Percentiles rank a stretch among this genome's conserved stretches.
phyloP scores from a whole-genome alignment of 2,113 vertebrate species.

The Saguinus midas region DNA sequence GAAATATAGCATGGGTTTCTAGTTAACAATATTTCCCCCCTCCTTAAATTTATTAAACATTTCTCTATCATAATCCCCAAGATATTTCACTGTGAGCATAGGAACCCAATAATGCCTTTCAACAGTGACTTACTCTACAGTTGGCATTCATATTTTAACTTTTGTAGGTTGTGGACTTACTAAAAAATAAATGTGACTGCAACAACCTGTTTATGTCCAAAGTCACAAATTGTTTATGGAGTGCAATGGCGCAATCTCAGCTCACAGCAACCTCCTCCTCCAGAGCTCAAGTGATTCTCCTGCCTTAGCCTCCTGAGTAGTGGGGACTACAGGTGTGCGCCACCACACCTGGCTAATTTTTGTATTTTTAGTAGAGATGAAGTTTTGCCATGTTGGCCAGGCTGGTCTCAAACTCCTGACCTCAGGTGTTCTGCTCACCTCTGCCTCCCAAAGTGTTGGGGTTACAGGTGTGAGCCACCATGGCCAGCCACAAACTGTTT shows the following conservation, averaged over 20 bases:
- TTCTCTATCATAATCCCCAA: constrained; percentile 66
- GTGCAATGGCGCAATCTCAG: too few relatives aligned
- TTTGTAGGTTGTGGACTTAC: constrained; percentile 47
- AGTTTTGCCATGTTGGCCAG: too few relatives aligned
- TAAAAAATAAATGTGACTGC: constrained; percentile 65
- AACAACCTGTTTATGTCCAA: background rate
- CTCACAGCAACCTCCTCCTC: too few relatives aligned
- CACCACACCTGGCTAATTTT: too few relatives aligned
- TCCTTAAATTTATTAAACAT: constrained; percentile 74
- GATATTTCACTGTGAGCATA: constrained; percentile 34
- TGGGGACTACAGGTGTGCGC: too few relatives aligned
- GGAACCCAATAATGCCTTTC: constrained; percentile 49
- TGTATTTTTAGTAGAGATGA: too few relatives aligned
- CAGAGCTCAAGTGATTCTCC: too few relatives aligned
- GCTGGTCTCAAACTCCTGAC: too few relatives aligned
- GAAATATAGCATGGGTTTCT: constrained; percentile 75
- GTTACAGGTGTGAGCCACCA: too few relatives aligned
- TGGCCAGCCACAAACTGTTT: background rate
- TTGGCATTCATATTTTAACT: constrained; percentile 59
- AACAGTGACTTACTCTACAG: constrained; percentile 26
- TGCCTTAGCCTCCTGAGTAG: too few relatives aligned
- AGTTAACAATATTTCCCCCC: constrained; percentile 68
- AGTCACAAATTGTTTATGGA: background rate
- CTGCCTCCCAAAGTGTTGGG: too few relatives aligned
- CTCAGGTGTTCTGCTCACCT: too few relatives aligned